Base-by-base conservation (phyloP, 2,113 vertebrate species). In the Ophthalmolycus amberensis region DNA sequence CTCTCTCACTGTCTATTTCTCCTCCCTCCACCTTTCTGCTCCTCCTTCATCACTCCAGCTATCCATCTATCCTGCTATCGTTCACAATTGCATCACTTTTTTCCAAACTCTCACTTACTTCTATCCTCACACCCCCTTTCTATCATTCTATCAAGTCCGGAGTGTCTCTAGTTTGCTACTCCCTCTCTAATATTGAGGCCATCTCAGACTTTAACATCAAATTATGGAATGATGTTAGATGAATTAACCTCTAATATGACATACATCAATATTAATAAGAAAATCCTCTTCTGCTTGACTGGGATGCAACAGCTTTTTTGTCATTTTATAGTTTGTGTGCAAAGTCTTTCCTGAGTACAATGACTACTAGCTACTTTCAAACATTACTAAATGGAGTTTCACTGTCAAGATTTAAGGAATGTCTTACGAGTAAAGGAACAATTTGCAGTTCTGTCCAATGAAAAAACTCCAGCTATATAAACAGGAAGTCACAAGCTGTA, bases 1-100 rank as follows among this genome's bases (percentile, higher is more conserved):
- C 90, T 92, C 88, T 82, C 88, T 90, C 89, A 83, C 87, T 89
- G 93, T 88, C 92, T 90, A 88, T 92, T 88, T 84, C 89, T 88
- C 89, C 92, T 91, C 82, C 89, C 79, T 90, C 85, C 85, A 87
- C 85, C 85, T 88, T 80, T 81, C 63, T 46, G 71, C 89, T 88
- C 86, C 86, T 83, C 87, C 83, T 84, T 75, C 87, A 80, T 89
- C 67, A 46, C 83, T 78, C 37, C 62, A 18, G 63, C 85, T 64
- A 84, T 85, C 75, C 75, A 82, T 88, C 86, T 83, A 68, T 76
- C 81, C 86, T 40, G 89, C 85, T 56, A 68, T 83, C 73, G 22
- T 48, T 66, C 78, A 85, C 87, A 85, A 84, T 75, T 69, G 79
- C 71, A 78, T 85, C 87, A 85, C 84, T 83, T 79, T 88, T 80